Evolutionary conservation across 2,113 vertebrate species (phyloP), one percentile per base, ranked within the genome.

Genomic region (Progne subis): DNA sequence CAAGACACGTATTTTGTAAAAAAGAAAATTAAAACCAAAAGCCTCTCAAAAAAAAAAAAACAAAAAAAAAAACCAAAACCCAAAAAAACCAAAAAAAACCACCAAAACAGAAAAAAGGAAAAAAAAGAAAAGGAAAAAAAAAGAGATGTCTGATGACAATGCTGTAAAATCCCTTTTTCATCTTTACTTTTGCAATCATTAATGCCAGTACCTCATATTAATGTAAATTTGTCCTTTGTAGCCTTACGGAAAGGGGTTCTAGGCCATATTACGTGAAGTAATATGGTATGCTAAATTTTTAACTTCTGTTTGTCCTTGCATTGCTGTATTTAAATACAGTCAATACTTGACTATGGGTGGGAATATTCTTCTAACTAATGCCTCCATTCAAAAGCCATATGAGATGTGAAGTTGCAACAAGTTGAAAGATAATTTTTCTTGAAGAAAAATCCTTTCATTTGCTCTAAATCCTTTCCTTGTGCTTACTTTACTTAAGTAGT

Each of bases 1-100:
- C 93, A 92, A 79, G 96, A 96, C 96, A 97, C 60, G 47, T 96
- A 92, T 94, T 96, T 97, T 97, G 56, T 98, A 92, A 97, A 95
- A 93, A 74, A 68, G 10, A 74, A 68, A 88, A 65, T 25, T 44
- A 63, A 52, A 92, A 50, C 28, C 13, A 55, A 91, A 95, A 91
- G 31, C 2, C 12, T 15, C 9, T 50, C 6, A 25, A 63, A 75
- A 90, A 67, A 61, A 59, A 47, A 8, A 44, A 18, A n/a, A 10
- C 14, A 34, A 12, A 32, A 18, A 50, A 50, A 18, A 7, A 3
- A n/a, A n/a, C n/a, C n/a, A n/a, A n/a, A n/a, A n/a, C n/a, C n/a
- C n/a, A n/a, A n/a, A n/a, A 44, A 18, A n/a, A 10, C 14, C 0
- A 6, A 34, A 12, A 32, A 18, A 50, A 50, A 16, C 37, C 37